Percentiles rank a stretch among this genome's conserved stretches.
phyloP scores from a whole-genome alignment of 2,888 invertebrate species.

The Crepidodera aurea region DNA sequence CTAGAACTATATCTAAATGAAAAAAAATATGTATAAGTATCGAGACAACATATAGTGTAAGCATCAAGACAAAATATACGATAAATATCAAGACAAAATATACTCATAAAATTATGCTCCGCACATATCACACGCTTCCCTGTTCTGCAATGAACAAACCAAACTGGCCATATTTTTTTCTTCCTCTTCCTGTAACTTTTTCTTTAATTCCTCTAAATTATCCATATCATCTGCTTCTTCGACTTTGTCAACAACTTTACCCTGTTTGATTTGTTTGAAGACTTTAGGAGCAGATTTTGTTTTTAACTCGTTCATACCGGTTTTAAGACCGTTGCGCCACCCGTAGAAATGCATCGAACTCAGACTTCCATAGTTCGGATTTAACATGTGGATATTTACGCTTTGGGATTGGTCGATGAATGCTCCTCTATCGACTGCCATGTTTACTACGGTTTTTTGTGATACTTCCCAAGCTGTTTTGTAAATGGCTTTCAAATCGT shows the following conservation, averaged over 20 bases:
- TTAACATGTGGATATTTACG: constrained; percentile 95
- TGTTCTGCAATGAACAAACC: constrained; percentile 86
- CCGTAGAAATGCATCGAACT: constrained; percentile 99
- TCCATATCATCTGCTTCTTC: constrained; percentile 5
- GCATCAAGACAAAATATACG: no score
- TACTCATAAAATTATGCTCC: constrained; percentile 70
- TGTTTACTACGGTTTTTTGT: constrained; percentile 89
- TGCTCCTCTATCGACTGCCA: constrained; percentile 98
- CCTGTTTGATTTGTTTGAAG: constrained; percentile 89
- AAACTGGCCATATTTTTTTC: constrained; percentile 75
- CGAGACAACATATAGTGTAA: no score
- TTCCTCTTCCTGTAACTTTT: constrained; percentile 50
- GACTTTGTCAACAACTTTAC: background rate
- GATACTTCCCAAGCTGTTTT: constrained; percentile 98
- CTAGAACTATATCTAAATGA: no score
- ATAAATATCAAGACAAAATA: no score
- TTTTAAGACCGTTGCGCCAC: constrained; percentile 96
- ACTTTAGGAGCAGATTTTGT: constrained; percentile 96
- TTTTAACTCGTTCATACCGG: constrained; percentile 97
- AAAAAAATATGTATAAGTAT: no score
- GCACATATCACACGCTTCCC: constrained; percentile 88
- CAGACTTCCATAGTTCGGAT: constrained; percentile 91
- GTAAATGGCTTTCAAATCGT: constrained; percentile 84
- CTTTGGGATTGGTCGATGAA: constrained; percentile 99
- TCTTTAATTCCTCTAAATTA: constrained; percentile 31